These are phyloP conservation scores for Ctenopoma multispine DNA, from an alignment of 2,797 vertebrate genomes.

Conservation along the genomic window DNA sequence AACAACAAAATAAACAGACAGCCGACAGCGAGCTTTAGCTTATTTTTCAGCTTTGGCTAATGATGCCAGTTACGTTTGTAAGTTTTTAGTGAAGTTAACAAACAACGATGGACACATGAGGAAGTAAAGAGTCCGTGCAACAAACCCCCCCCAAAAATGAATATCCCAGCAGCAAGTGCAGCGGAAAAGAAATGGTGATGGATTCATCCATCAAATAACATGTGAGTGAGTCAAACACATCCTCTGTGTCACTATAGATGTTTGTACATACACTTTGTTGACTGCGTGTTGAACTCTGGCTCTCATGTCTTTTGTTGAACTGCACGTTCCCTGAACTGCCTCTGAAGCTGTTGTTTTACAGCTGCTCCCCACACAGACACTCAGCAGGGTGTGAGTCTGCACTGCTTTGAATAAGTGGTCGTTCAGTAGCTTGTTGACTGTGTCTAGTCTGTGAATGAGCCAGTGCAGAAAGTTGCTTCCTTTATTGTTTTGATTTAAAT, in stretches of 20 bases:
- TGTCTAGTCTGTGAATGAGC: not conserved
- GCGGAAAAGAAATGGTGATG: not conserved
- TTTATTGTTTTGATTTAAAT: not conserved
- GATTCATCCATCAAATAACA: constrained; percentile 1
- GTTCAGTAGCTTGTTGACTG: constrained; percentile 3
- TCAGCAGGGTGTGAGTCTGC: not conserved
- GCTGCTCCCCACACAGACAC: not conserved
- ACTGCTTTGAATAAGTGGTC: not conserved
- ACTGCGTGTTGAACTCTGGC: not conserved
- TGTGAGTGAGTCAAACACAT: constrained; percentile 7
- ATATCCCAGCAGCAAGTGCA: not conserved
- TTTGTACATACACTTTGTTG: not conserved
- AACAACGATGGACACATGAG: not conserved
- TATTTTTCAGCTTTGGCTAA: not conserved
- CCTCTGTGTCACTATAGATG: not conserved
- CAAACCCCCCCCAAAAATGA: not conserved
- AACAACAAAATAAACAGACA: too few relatives aligned
- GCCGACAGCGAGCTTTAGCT: too few relatives aligned
- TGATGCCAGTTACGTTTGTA: not conserved
- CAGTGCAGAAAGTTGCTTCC: not conserved
- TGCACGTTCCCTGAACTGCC: not conserved
- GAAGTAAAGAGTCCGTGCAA: not conserved
- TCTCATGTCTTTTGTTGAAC: too few relatives aligned
- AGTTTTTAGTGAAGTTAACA: too few relatives aligned
- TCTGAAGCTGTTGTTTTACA: not conserved